These are phyloP conservation scores for Cochlearius cochlearius DNA, from an alignment of 2,113 vertebrate genomes.

Conservation along the genomic window DNA sequence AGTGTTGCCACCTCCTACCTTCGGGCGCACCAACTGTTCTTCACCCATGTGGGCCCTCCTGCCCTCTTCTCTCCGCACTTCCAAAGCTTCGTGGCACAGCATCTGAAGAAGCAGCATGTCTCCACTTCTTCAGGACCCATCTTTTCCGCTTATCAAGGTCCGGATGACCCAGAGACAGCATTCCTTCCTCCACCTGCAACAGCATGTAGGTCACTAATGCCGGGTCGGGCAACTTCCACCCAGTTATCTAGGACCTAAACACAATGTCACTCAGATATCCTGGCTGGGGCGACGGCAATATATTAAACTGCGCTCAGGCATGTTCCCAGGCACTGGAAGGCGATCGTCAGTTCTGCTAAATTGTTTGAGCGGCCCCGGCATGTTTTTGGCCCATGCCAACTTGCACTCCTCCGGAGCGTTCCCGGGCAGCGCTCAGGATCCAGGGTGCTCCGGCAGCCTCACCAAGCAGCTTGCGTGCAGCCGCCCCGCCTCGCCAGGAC, in stretches of 20 bases:
- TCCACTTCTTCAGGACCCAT: background rate
- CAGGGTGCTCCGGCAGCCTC: background rate
- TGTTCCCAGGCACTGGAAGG: background rate
- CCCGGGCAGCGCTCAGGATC: background rate
- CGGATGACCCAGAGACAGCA: background rate
- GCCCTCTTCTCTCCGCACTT: background rate
- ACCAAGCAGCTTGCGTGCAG: background rate
- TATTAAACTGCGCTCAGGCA: fast-evolving
- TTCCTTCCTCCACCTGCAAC: background rate
- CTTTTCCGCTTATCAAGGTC: background rate
- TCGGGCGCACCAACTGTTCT: background rate
- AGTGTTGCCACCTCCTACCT: background rate
- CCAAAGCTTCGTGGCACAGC: fast-evolving
- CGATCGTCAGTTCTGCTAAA: fast-evolving
- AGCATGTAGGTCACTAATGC: background rate
- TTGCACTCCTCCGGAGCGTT: fast-evolving
- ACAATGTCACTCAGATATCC: fast-evolving
- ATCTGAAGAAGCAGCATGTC: background rate
- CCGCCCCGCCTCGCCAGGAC: background rate
- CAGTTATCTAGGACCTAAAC: background rate
- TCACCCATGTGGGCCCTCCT: fast-evolving
- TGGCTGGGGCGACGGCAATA: fast-evolving
- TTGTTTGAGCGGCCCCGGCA: fast-evolving
- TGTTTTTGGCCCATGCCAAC: background rate
- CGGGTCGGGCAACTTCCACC: background rate